Percentiles rank a stretch among this genome's conserved stretches.
Conservation (phyloP, 2,888 invertebrate species). For the Ashinkailepas kermadecensis region DNA sequence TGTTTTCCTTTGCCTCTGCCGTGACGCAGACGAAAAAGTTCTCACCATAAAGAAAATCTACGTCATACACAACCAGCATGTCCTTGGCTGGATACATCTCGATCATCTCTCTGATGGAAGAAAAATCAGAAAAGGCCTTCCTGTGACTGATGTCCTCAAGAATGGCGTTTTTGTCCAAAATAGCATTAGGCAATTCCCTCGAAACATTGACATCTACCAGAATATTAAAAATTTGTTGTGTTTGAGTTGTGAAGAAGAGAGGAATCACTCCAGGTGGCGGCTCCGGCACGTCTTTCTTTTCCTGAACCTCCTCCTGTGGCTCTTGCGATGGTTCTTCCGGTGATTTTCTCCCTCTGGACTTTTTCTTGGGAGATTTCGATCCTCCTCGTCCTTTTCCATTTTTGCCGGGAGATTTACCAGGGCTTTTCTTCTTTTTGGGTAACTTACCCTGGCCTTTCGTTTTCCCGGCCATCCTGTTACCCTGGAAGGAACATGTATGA, state of each 20-base stretch:
- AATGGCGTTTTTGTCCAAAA: not conserved
- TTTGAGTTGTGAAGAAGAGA: not conserved
- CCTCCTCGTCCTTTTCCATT: not conserved
- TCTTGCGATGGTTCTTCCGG: not conserved
- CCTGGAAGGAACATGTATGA: no score
- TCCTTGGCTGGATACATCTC: not conserved
- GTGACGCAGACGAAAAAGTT: conserved; percentile 13
- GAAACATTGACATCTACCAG: not conserved
- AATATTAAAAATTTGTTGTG: not conserved
- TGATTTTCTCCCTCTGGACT: not conserved
- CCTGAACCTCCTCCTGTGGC: not conserved
- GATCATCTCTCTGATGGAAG: not conserved
- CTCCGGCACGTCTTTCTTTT: not conserved
- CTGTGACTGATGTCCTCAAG: not conserved
- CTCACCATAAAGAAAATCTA: not conserved
- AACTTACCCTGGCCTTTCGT: not conserved
- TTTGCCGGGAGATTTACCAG: not conserved
- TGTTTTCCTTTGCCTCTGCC: not conserved
- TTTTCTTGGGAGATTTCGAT: not conserved
- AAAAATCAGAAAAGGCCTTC: not conserved
- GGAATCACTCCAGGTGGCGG: not conserved
- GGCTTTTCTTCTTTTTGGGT: not conserved
- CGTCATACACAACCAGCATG: not conserved
- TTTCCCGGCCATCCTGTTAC: not conserved
- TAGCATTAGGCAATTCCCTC: not conserved